Conservation (phyloP, 2,888 invertebrate genomes). For the Athetis lepigone region DNA sequence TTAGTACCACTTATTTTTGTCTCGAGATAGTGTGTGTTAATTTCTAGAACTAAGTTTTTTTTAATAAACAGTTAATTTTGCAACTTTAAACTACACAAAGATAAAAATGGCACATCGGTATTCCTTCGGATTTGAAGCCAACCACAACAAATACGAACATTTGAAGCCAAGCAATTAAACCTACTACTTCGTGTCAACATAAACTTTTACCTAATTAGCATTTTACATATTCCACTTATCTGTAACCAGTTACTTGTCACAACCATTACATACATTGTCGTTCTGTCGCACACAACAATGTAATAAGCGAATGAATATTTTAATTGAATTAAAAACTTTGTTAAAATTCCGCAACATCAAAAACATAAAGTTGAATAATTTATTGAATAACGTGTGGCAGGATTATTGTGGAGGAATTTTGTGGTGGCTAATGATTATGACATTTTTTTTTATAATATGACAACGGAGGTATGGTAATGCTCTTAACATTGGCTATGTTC, state of each 20-base stretch:
- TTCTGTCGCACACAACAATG: constrained; percentile 48
- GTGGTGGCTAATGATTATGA: constrained; percentile 2
- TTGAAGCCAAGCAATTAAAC: background rate
- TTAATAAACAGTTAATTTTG: too few species aligned
- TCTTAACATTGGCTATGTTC: too few species aligned
- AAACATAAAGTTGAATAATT: constrained; percentile 57
- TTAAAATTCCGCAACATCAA: constrained; percentile 64
- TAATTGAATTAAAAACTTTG: constrained; percentile 63
- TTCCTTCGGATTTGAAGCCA: too few species aligned
- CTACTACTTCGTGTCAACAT: background rate
- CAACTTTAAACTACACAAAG: too few species aligned
- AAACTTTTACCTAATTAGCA: constrained; percentile 32
- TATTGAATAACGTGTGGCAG: constrained; percentile 21
- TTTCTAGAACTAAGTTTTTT: too few species aligned
- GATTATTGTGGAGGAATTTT: constrained; percentile 13
- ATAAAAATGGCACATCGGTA: too few species aligned
- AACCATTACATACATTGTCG: constrained; percentile 37
- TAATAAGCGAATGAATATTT: constrained; percentile 55
- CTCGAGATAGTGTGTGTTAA: too few species aligned
- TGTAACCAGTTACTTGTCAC: background rate
- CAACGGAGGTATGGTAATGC: too few species aligned
- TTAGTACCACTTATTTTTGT: too few species aligned
- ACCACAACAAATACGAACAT: background rate
- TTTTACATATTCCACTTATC: constrained; percentile 1
- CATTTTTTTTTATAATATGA: too few species aligned